These are phyloP conservation scores for Oryzias curvinotus DNA, from an alignment of 2,113 vertebrate genomes.

Conservation along the genomic window DNA sequence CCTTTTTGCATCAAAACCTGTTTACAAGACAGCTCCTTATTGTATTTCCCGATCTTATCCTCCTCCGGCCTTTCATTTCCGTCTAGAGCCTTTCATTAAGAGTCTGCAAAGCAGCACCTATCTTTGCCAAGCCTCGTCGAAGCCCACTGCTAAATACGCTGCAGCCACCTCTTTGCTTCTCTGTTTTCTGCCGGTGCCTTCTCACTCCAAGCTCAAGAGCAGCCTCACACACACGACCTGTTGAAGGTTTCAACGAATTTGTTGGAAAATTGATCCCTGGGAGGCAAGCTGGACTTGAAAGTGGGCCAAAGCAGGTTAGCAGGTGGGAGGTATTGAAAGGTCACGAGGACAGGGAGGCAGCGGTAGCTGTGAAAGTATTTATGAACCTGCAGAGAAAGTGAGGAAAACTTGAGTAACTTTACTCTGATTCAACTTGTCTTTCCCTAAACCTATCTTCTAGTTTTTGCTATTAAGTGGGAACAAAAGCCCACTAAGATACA, in stretches of 20 bases:
- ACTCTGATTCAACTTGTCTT: constrained; percentile 39
- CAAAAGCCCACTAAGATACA: background rate
- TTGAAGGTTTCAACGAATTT: constrained; percentile 74
- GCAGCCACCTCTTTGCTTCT: constrained; percentile 19
- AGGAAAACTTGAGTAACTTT: constrained; percentile 56
- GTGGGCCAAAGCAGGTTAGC: constrained; percentile 34
- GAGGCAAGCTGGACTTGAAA: constrained; percentile 43
- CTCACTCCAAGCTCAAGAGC: constrained; percentile 58
- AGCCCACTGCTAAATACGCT: constrained; percentile 56
- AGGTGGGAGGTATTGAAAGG: background rate
- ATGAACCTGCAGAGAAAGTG: constrained; percentile 48
- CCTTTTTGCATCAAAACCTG: constrained; percentile 68
- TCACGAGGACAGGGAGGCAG: constrained; percentile 50
- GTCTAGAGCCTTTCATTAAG: constrained; percentile 71
- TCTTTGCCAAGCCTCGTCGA: constrained; percentile 53
- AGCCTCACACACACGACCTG: constrained; percentile 65
- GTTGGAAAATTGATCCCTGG: constrained; percentile 68
- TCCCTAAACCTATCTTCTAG: constrained; percentile 14
- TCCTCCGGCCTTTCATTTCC: constrained; percentile 75
- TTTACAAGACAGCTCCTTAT: constrained; percentile 75
- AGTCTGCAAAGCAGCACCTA: constrained; percentile 38
- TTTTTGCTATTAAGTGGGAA: constrained; percentile 9
- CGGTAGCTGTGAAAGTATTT: constrained; percentile 15
- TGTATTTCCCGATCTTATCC: constrained; percentile 76
- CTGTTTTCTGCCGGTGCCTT: constrained; percentile 8